Base-by-base conservation (phyloP, 2,113 vertebrate genomes). In the Dolichallabes microphthalmus region DNA sequence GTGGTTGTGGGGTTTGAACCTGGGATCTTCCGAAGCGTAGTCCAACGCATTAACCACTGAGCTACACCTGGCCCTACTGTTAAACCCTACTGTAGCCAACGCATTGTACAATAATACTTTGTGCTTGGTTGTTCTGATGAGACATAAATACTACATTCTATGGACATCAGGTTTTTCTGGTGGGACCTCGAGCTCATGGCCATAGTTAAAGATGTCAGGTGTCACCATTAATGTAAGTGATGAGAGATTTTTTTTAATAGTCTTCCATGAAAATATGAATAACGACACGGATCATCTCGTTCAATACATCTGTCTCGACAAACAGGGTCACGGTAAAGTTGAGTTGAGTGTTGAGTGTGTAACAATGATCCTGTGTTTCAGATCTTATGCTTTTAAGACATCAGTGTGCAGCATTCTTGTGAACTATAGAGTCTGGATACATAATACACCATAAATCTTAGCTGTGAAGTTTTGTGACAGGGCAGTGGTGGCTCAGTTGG, bases 341-440 rank as follows among this genome's bases (percentile, higher is more conserved):
- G n/a, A n/a, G n/a, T n/a, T n/a, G n/a, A n/a, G n/a, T n/a, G n/a
- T 61, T 50, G 5, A 27, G 39, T n/a, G 73, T 55, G 58, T 27
- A 76, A 66, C 73, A 78, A 30, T 25, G 75, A 68, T 77, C 73
- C 39, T 68, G 83, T 89, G 88, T 82, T 87, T 87, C 52, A 57
- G 68, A 82, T 85, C 78, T 58, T 14, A 35, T 79, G 3, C 53
- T 30, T 32, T 57, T 32, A 32, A 77, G 27, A 57, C 74, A 71
- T 71, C 68, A 12, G 7, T 22, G 68, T 71, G 20, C 69, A 12
- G 27, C 55, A 35, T 79, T 79, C 27, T 13, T 35, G 76, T 58
- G 53, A 58, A 77, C 57, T 77, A 55, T 4, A 32, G 52, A 32
- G 53, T 20, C 52, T 57, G 53, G 53, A 17, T 78, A 78, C 11